Percentiles rank a stretch among this genome's conserved stretches.
Conservation (phyloP, 2,888 invertebrate genomes). For the Keiferia lycopersicella region DNA sequence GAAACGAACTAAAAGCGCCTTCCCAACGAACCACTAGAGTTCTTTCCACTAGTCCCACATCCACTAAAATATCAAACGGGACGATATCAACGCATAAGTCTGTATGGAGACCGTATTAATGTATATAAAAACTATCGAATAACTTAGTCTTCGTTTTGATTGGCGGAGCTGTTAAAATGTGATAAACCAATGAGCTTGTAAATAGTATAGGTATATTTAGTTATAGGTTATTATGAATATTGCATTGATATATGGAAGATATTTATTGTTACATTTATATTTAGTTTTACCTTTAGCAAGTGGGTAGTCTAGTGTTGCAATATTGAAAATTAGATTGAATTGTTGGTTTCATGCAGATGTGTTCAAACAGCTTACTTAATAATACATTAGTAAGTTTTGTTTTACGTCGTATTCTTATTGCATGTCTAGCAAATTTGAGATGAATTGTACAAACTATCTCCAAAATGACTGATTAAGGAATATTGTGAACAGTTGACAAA, state of each 20-base stretch:
- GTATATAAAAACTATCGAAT: slow-evolving; percentile 42
- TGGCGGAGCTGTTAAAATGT: slow-evolving; percentile 68
- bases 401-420: slow-evolving; percentile 21
- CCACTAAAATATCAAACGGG: slow-evolving; percentile 81
- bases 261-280: slow-evolving; percentile 66
- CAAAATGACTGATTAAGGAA: slow-evolving; percentile 62
- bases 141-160: slow-evolving; percentile 48
- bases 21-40: slow-evolving; percentile 76
- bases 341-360: slow-evolving; percentile 68
- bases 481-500: slow-evolving; percentile 52
- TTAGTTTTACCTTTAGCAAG: slow-evolving; percentile 46
- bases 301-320: slow-evolving; percentile 43
- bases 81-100: slow-evolving; percentile 83
- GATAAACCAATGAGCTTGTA: slow-evolving; percentile 80
- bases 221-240: slow-evolving; percentile 41
- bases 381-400: neutral
- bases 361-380: slow-evolving; percentile 63
- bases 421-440: neutral
- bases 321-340: slow-evolving; percentile 51
- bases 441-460: slow-evolving; percentile 40
- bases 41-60: slow-evolving; percentile 73
- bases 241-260: slow-evolving; percentile 62
- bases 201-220: slow-evolving; percentile 55
- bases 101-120: slow-evolving; percentile 88
- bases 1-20: slow-evolving; percentile 83